phyloP scores from a whole-genome alignment of 1,140 invertebrate genomes.

The Heterodera carotae region DNA sequence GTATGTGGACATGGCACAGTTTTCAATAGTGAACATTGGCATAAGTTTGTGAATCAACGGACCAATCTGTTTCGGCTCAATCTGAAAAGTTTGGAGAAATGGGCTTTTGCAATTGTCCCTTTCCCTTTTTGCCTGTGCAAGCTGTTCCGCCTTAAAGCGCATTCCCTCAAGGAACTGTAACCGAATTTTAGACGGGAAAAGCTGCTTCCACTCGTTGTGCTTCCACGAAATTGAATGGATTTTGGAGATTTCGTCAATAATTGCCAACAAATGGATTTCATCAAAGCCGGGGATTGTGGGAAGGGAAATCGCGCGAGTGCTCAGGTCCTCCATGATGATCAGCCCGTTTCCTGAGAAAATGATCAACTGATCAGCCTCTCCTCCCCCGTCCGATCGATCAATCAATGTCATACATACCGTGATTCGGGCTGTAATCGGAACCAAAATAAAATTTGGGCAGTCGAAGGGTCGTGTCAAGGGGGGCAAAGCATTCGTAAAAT shows the following conservation, averaged over 20 bases:
- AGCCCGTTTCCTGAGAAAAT: constrained; percentile 30
- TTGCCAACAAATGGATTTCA: constrained; percentile 38
- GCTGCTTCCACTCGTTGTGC: constrained; percentile 41
- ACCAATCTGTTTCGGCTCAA: constrained; percentile 3
- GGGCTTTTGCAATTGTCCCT: not conserved
- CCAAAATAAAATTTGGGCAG: constrained; percentile 52
- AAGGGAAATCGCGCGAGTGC: constrained; percentile 25
- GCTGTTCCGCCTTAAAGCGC: not conserved
- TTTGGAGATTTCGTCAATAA: constrained; percentile 46
- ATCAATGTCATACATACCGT: constrained; percentile 5
- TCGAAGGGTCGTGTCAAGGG: constrained; percentile 30
- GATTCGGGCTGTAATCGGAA: constrained; percentile 30
- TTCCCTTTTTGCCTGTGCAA: not conserved
- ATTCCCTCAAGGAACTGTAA: not conserved
- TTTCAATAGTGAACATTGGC: not conserved
- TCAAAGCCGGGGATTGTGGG: constrained; percentile 48
- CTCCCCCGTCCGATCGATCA: not conserved
- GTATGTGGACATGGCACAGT: constrained; percentile 1
- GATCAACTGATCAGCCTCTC: not conserved
- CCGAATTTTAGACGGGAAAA: not conserved
- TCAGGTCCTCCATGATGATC: constrained; percentile 52
- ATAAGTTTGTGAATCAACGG: not conserved
- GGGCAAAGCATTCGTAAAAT: constrained; percentile 51
- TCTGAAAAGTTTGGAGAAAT: constrained; percentile 12
- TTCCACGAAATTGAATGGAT: constrained; percentile 44